phyloP scores from a whole-genome alignment of 2,888 invertebrate species.

The Morpho deidamia region DNA sequence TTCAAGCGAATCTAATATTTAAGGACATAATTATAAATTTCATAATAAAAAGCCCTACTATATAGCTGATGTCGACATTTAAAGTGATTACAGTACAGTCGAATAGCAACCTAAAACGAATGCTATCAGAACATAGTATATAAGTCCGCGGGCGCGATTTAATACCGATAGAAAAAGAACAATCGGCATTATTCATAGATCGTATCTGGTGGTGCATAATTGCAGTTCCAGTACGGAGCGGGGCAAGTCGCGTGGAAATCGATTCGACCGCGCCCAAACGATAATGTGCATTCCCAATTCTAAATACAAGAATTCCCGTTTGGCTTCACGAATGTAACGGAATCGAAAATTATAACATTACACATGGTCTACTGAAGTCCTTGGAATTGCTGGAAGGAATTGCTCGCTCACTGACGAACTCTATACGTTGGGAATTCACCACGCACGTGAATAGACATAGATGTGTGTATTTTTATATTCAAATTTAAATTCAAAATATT shows the following conservation, averaged over 20 bases:
- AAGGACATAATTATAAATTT: too few relatives aligned
- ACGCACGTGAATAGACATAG: too few relatives aligned
- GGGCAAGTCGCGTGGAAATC: conserved; percentile 6
- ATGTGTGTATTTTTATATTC: too few relatives aligned
- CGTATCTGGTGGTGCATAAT: conserved; percentile 15
- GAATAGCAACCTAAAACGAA: neutral
- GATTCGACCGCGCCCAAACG: neutral
- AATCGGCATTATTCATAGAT: conserved; percentile 16
- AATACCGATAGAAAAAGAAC: conserved; percentile 13
- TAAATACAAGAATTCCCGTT: neutral
- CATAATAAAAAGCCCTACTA: too few relatives aligned
- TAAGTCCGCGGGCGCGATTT: neutral
- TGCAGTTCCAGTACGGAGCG: conserved; percentile 10
- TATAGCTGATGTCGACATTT: too few relatives aligned
- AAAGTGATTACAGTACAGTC: neutral
- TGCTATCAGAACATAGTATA: neutral
- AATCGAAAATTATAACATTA: neutral
- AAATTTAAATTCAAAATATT: too few relatives aligned
- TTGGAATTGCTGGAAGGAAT: too few relatives aligned
- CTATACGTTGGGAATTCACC: too few relatives aligned
- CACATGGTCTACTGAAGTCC: too few relatives aligned
- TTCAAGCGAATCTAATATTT: neutral
- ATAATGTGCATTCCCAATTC: neutral
- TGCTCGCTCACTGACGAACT: too few relatives aligned
- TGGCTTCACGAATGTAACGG: neutral